Evolutionary conservation across 2,888 invertebrate species (phyloP), one percentile per base, ranked within the genome.

Genomic region (Tetranychus truncatus): DNA sequence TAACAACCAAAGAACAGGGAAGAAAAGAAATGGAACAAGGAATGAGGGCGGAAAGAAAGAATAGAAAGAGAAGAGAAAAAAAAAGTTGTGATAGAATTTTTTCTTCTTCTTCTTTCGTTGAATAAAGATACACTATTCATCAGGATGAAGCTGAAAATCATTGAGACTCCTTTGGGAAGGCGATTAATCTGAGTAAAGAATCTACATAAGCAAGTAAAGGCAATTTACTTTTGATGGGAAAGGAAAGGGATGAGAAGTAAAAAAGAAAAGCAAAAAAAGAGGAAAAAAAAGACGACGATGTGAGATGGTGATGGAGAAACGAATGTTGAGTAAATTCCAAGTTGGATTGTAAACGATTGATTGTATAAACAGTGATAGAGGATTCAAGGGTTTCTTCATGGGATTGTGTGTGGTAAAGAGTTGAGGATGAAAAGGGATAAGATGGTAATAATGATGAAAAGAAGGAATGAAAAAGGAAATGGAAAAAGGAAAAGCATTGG

Each of bases 251-350:
- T 24, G 20, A 18, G 34, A 6, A 34, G n/a, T 18, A 6, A n/a
- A 44, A 72, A 20, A 46, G 72, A 72, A 24, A 45, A 24, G n/a
- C 21, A 72, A 45, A 72, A 24, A 34, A 24, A 72, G 44, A 72
- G 72, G 72, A 45, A 24, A 72, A 69, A n/a, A n/a, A n/a, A n/a
- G n/a, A 34, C n/a, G 69, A 21, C n/a, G 69, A 34, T 24, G 15
- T 55, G 34, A 69, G 9, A 69, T 69, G 69, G n/a, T 15, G 69
- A 72, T 21, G 55, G 11, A 73, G 73, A 73, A 65, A 46, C 8
- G 46, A 11, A 45, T 34, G 9, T 45, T n/a, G 21, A 55, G 45
- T n/a, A 65, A 24, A 65, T 55, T 18, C n/a, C 11, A n/a, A 34
- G 65, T 55, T 24, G 24, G 5, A n/a, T n/a, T n/a, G 9, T 21